Evolutionary conservation across 2,797 vertebrate genomes (phyloP).

Genomic region (Fistularia commersonii): DNA sequence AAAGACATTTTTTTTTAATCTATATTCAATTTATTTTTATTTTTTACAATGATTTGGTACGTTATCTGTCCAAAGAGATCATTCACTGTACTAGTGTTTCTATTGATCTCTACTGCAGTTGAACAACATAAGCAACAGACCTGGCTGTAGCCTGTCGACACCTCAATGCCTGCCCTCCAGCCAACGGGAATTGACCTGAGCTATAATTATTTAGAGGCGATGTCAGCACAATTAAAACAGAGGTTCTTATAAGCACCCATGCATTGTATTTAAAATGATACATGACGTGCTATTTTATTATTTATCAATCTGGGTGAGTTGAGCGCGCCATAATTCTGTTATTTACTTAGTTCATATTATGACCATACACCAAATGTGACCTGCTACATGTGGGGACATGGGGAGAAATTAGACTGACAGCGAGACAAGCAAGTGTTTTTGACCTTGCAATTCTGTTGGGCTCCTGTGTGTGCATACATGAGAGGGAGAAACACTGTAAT

Average conservation of each 20-base stretch:
- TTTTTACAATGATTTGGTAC: no score
- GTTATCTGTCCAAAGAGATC: slow-evolving; percentile 6
- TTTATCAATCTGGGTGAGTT: slow-evolving; percentile 16
- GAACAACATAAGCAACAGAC: slow-evolving; percentile 25
- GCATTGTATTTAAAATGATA: no score
- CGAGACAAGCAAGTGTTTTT: slow-evolving; percentile 54
- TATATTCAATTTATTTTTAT: no score
- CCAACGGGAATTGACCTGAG: no score
- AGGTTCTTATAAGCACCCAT: neutral
- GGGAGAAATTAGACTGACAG: slow-evolving; percentile 36
- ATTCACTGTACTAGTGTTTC: slow-evolving; percentile 25
- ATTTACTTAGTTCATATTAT: slow-evolving; percentile 53
- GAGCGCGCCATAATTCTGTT: slow-evolving; percentile 37
- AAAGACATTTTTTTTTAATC: no score
- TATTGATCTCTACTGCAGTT: slow-evolving; percentile 32
- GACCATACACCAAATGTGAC: slow-evolving; percentile 50
- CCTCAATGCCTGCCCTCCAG: slow-evolving; percentile 4
- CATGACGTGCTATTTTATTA: no score
- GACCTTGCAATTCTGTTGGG: slow-evolving; percentile 42
- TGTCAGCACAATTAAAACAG: slow-evolving; percentile 1
- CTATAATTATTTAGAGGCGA: slow-evolving; percentile 15
- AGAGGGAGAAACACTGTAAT: slow-evolving; percentile 27
- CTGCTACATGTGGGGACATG: slow-evolving; percentile 44
- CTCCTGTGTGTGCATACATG: slow-evolving; percentile 35
- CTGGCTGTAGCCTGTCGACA: slow-evolving; percentile 20